Evolutionary conservation across 1,140 invertebrate species (phyloP).

Genomic region (Halesus radiatus): DNA sequence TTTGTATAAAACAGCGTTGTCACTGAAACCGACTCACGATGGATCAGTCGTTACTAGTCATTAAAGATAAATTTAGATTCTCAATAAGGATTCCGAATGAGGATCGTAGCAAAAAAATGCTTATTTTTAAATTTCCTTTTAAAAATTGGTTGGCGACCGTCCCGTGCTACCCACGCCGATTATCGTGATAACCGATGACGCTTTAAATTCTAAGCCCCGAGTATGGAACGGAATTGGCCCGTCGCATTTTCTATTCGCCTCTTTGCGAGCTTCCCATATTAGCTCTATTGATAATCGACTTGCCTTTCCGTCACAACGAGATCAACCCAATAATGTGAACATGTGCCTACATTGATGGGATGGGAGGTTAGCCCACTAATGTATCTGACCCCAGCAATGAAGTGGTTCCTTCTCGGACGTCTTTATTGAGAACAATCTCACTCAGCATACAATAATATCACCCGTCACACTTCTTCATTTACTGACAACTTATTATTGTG

Average conservation of each 20-base stretch:
- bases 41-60: no score
- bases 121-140: no score
- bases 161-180: no score
- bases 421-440: conserved; percentile 7
- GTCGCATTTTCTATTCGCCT: background rate
- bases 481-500: background rate
- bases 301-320: background rate
- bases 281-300: background rate
- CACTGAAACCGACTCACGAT: no score
- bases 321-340: background rate
- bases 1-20: no score
- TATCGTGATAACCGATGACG: no score
- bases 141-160: no score
- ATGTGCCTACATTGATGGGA: background rate
- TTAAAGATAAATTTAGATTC: no score
- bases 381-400: conserved; percentile 1
- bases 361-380: background rate
- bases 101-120: no score
- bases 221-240: background rate
- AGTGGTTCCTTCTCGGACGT: background rate
- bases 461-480: conserved; percentile 6
- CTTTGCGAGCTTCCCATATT: background rate
- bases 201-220: no score
- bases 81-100: no score
- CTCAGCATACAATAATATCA: background rate